Percentiles rank a stretch among this genome's conserved stretches.
Conservation (phyloP, 2,113 vertebrate genomes). For the Helogale parvula region DNA sequence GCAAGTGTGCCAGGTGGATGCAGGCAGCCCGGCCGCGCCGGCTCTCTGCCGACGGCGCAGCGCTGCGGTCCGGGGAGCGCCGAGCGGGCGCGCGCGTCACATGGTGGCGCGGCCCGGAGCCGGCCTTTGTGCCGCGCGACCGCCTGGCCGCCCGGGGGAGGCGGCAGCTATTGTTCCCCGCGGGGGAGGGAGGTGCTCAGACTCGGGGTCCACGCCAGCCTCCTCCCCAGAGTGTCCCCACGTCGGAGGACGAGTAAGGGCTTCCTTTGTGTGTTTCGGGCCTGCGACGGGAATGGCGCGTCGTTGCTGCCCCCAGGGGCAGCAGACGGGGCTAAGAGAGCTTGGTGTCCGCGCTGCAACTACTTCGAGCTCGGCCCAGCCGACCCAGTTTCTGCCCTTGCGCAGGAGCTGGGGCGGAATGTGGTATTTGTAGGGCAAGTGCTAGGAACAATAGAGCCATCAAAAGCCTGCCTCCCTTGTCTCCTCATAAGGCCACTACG, state of each 20-base stretch:
- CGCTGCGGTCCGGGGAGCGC: not conserved
- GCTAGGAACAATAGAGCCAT: slow-evolving; percentile 48
- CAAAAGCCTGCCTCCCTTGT: not conserved
- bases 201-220: not conserved
- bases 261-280: slow-evolving; percentile 67
- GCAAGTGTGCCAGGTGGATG: not conserved
- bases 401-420: not conserved
- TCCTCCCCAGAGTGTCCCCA: not conserved
- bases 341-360: not conserved
- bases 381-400: not conserved
- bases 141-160: not conserved
- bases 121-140: slow-evolving; percentile 57
- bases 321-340: not conserved
- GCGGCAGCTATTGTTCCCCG: slow-evolving; percentile 72
- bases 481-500: not conserved
- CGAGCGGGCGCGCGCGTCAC: not conserved
- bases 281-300: not conserved
- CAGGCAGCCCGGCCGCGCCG: not conserved
- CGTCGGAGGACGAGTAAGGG: not conserved
- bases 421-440: not conserved
- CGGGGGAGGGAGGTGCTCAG: not conserved
- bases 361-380: not conserved
- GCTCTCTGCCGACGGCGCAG: not conserved
- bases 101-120: not conserved
- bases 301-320: not conserved